A percentile compares a stretch with the other conserved stretches of the same genome.
phyloP scores from a whole-genome alignment of 2,797 vertebrate species.

The Champsocephalus esox region DNA sequence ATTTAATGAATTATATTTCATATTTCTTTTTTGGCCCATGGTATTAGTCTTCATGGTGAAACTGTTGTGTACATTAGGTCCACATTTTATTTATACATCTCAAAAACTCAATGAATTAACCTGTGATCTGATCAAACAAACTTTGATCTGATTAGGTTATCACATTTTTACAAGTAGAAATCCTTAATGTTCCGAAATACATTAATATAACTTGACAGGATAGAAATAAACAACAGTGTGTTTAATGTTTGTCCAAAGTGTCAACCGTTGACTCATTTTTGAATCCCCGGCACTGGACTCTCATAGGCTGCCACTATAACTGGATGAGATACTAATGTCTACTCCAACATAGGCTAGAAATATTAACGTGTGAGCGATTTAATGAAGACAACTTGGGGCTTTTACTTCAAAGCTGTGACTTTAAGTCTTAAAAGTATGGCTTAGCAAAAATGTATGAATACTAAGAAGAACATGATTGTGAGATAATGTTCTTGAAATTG shows the following conservation, averaged over 20 bases:
- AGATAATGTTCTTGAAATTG: neutral
- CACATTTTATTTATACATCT: neutral
- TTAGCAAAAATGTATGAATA: neutral
- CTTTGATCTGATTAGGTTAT: neutral
- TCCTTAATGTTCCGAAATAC: neutral
- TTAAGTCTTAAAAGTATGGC: neutral
- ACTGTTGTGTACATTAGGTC: neutral
- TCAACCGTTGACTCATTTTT: neutral
- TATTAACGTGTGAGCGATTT: neutral
- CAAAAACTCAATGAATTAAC: neutral
- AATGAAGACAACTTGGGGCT: neutral
- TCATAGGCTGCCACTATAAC: too few relatives aligned
- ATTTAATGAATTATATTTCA: neutral
- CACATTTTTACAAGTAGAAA: neutral
- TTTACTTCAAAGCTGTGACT: neutral
- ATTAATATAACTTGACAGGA: neutral
- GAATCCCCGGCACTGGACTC: neutral
- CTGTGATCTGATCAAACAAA: neutral
- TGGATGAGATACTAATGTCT: neutral
- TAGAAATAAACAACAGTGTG: neutral
- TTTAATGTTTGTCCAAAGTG: neutral
- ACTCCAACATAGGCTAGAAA: neutral
- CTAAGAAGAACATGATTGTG: neutral
- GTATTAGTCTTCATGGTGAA: neutral
- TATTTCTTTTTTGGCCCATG: neutral